phyloP scores from a whole-genome alignment of 2,888 invertebrate species.

The Lochmaea capreae region DNA sequence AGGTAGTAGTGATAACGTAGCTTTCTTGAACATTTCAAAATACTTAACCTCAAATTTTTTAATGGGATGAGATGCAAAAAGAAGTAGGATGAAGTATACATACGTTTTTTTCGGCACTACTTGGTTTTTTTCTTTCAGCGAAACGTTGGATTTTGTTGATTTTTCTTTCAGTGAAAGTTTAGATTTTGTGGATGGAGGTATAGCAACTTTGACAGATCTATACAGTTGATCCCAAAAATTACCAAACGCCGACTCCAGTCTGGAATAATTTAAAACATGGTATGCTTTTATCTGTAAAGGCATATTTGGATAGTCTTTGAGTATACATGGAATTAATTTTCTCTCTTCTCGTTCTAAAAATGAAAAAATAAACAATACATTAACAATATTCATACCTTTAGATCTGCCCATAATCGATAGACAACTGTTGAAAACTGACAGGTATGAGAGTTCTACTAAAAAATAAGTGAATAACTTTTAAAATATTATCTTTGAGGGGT shows the following conservation, averaged over 20 bases:
- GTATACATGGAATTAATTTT: conserved; percentile 49
- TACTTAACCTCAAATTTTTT: too few relatives aligned
- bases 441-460: too few relatives aligned
- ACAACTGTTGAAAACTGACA: too few relatives aligned
- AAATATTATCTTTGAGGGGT: too few relatives aligned
- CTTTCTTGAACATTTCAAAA: too few relatives aligned
- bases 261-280: conserved; percentile 73
- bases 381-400: neutral
- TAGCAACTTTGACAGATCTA: conserved; percentile 66
- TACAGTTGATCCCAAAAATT: conserved; percentile 80
- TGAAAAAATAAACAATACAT: neutral
- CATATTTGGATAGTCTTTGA: conserved; percentile 64
- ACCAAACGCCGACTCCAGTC: conserved; percentile 66
- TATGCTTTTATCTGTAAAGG: conserved; percentile 76
- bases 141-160: too few relatives aligned
- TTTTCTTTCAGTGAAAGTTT: neutral
- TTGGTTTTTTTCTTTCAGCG: neutral
- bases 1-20: too few relatives aligned
- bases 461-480: too few relatives aligned
- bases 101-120: neutral
- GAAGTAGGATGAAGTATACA: neutral
- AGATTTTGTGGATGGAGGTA: conserved; percentile 14
- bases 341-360: conserved; percentile 40
- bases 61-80: too few relatives aligned
- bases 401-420: too few relatives aligned